phyloP scores from a whole-genome alignment of 2,113 vertebrate species.

The Trichechus manatus region DNA sequence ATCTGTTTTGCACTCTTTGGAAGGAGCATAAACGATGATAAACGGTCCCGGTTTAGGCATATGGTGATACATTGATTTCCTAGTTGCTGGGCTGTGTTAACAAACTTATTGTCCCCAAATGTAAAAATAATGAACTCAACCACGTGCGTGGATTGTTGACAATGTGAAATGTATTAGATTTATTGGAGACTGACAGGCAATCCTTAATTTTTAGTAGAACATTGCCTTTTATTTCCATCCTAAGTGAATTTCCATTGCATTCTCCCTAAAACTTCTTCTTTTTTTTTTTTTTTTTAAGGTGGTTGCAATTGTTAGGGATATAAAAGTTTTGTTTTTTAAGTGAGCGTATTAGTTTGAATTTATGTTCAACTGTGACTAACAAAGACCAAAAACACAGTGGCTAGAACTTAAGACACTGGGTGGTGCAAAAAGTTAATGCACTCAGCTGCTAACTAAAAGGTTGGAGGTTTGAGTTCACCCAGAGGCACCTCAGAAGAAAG shows the following conservation, averaged over 20 bases:
- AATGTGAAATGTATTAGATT: conserved; percentile 39
- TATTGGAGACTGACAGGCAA: neutral
- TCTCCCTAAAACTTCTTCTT: neutral
- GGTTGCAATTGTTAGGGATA: neutral
- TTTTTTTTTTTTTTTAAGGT: neutral
- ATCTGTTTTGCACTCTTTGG: conserved; percentile 58
- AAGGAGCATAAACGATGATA: conserved; percentile 64
- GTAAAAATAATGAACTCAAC: conserved; percentile 69
- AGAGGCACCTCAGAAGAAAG: neutral
- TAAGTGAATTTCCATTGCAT: conserved; percentile 55
- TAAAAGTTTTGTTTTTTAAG: neutral
- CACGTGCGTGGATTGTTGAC: neutral
- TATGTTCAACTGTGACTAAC: neutral
- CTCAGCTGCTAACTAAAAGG: neutral
- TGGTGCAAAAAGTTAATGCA: neutral
- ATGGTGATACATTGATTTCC: conserved; percentile 45
- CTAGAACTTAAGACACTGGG: neutral
- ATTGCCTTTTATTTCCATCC: conserved; percentile 64
- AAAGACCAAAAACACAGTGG: neutral
- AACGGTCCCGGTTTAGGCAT: conserved; percentile 61
- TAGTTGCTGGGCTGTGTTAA: conserved; percentile 40
- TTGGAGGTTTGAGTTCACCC: neutral
- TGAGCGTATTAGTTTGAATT: neutral
- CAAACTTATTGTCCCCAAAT: conserved; percentile 60
- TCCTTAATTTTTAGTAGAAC: conserved; percentile 63